These are phyloP conservation scores for Limnodromus scolopaceus DNA, from an alignment of 2,797 vertebrate genomes.

Conservation along the genomic window DNA sequence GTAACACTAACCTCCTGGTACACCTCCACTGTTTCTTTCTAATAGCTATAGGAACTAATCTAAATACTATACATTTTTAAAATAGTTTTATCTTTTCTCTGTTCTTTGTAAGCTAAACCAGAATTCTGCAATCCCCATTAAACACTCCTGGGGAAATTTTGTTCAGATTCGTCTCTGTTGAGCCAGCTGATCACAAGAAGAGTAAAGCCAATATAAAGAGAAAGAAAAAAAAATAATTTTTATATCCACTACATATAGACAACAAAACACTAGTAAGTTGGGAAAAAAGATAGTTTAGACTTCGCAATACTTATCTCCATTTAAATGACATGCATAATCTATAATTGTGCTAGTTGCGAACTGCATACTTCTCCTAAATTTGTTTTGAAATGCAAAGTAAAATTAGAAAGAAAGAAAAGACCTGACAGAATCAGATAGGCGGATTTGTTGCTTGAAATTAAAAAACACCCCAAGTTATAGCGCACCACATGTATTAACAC, in stretches of 20 bases:
- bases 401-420: neutral
- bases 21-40: neutral
- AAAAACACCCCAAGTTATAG: neutral
- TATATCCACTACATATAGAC: neutral
- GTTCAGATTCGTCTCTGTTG: neutral
- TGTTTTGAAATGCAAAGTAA: neutral
- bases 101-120: neutral
- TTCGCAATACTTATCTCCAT: neutral
- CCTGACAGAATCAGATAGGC: neutral
- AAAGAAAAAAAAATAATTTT: neutral
- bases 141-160: neutral
- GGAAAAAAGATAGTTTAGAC: neutral
- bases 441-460: neutral
- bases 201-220: neutral
- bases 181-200: neutral
- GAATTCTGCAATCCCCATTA: neutral
- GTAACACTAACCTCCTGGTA: neutral
- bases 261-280: neutral
- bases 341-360: neutral
- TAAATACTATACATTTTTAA: neutral
- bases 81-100: neutral
- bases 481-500: neutral
- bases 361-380: neutral
- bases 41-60: neutral
- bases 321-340: neutral